Conservation (phyloP, 2,888 invertebrate genomes). For the Stramonita haemastoma region DNA sequence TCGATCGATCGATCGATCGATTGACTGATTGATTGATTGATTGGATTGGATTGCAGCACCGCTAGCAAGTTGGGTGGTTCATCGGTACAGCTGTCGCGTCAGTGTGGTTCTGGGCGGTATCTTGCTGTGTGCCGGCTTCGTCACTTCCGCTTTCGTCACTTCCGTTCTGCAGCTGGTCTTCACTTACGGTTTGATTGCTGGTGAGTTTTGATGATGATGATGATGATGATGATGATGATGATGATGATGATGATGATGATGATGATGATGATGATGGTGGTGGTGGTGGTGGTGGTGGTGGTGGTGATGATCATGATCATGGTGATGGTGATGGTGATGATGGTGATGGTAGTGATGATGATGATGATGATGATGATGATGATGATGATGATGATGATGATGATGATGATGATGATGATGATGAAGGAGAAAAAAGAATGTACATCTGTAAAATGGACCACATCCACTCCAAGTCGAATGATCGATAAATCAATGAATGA, state of each 20-base stretch:
- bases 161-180: constrained; percentile 1
- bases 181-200: constrained; percentile 9
- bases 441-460: too few relatives aligned
- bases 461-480: too few relatives aligned
- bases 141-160: constrained; percentile 23
- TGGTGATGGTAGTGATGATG: not conserved
- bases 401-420: not conserved
- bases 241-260: constrained; percentile 16
- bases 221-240: constrained; percentile 22
- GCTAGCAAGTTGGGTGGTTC: not conserved
- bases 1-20: too few relatives aligned
- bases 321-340: not conserved
- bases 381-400: not conserved
- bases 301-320: too few relatives aligned
- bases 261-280: not conserved
- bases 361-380: not conserved
- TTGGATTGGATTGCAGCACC: not conserved
- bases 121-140: constrained; percentile 13
- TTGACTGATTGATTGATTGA: too few relatives aligned
- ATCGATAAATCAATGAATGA: too few relatives aligned
- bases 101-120: not conserved
- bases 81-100: constrained; percentile 38
- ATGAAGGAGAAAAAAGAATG: too few relatives aligned
- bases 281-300: not conserved
- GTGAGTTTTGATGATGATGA: not conserved